Evolutionary conservation across 53 echinoderm and acorn worm species (phyloP).

Genomic region (Henricia sp.): DNA sequence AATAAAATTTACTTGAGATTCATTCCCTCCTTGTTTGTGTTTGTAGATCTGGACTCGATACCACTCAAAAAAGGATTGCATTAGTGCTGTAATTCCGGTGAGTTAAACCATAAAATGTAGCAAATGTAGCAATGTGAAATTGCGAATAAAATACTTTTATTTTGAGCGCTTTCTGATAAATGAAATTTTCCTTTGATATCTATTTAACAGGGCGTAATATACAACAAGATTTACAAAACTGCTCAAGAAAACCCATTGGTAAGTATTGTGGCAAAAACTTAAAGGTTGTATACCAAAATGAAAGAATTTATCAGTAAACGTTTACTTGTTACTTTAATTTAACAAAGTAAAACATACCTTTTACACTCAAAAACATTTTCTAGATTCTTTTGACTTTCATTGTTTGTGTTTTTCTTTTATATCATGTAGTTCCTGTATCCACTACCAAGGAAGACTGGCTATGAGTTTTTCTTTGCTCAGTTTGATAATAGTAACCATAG

Average conservation of each 20-base stretch:
- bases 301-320: not conserved
- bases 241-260: constrained; percentile 76
- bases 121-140: too few species aligned
- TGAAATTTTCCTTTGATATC: not conserved
- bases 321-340: not conserved
- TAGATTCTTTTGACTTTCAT: not conserved
- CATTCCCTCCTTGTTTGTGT: not conserved
- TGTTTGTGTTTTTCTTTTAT: not conserved
- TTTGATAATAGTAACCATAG: constrained; percentile 78
- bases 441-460: constrained; percentile 76
- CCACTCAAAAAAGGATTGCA: constrained; percentile 83
- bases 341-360: not conserved
- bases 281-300: not conserved
- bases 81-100: constrained; percentile 91
- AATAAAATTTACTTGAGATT: not conserved
- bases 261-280: constrained; percentile 21
- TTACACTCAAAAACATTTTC: not conserved
- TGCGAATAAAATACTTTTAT: too few species aligned
- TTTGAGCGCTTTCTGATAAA: not conserved
- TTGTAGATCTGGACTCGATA: constrained; percentile 82
- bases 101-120: too few species aligned
- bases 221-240: constrained; percentile 69
- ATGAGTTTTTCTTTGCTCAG: constrained; percentile 92
- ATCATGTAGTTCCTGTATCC: constrained; percentile 84
- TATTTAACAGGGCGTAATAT: constrained; percentile 65